Percentiles rank a stretch among this genome's conserved stretches.
Conservation (phyloP, 2,113 vertebrate genomes). For the Plectropomus leopardus region DNA sequence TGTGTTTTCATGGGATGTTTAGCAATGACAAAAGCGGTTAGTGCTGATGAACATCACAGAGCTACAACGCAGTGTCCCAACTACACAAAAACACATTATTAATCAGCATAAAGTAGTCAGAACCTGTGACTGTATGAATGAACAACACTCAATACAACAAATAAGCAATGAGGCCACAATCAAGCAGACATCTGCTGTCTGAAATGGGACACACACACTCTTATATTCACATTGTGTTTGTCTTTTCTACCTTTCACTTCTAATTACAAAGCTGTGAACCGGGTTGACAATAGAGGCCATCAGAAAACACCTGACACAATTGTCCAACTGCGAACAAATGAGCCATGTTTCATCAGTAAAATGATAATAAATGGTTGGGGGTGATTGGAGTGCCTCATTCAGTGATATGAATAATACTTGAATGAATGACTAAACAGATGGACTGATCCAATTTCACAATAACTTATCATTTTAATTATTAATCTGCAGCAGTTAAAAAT, state of each 20-base stretch:
- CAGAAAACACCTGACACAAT: not conserved
- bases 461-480: not conserved
- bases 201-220: not conserved
- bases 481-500: not conserved
- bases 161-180: not conserved
- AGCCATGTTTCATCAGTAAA: constrained; percentile 26
- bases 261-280: not conserved
- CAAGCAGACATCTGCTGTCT: not conserved
- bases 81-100: not conserved
- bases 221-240: not conserved
- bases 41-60: not conserved
- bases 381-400: not conserved
- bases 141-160: no score
- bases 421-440: constrained; percentile 6
- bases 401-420: not conserved
- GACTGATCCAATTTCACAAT: constrained; percentile 33
- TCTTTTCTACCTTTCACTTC: not conserved
- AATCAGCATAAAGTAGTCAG: not conserved
- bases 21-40: not conserved
- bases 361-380: constrained; percentile 16
- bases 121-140: not conserved
- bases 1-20: constrained; percentile 3
- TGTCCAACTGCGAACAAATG: constrained; percentile 21
- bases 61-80: not conserved
- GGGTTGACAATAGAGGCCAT: not conserved